A percentile compares a stretch with the other conserved stretches of the same genome.
phyloP scores from a whole-genome alignment of 2,888 invertebrate species.

The Polietes domitor region DNA sequence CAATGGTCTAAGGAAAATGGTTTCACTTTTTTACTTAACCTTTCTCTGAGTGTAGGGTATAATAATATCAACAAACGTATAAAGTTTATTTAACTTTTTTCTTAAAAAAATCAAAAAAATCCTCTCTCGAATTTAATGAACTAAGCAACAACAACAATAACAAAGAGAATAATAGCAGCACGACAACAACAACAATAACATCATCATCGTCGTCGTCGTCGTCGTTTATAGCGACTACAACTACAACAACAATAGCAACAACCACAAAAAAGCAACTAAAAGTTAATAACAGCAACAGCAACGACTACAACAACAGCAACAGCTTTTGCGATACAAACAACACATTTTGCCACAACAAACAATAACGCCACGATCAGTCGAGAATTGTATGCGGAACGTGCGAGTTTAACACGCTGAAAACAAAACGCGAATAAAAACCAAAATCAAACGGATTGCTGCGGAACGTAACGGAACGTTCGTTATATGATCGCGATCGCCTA shows the following conservation, averaged over 20 bases:
- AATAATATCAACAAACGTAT: neutral
- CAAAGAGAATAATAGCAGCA: neutral
- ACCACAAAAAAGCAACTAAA: conserved; percentile 37
- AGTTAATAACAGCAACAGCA: conserved; percentile 39
- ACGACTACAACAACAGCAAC: conserved; percentile 58
- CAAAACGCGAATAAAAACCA: conserved; percentile 29
- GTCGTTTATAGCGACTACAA: conserved; percentile 4
- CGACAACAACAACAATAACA: conserved; percentile 15
- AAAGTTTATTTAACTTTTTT: conserved; percentile 44
- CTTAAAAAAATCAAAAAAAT: conserved; percentile 21
- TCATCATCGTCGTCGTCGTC: conserved; percentile 10
- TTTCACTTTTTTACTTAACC: neutral
- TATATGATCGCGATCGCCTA: conserved; percentile 29
- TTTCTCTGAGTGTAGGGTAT: neutral
- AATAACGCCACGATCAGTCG: conserved; percentile 68
- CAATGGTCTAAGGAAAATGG: too few relatives aligned
- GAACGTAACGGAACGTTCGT: conserved; percentile 19
- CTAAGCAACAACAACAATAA: neutral
- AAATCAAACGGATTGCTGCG: conserved; percentile 5
- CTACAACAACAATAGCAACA: conserved; percentile 49
- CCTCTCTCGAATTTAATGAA: neutral
- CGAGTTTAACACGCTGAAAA: conserved; percentile 47
- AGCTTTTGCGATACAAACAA: conserved; percentile 67
- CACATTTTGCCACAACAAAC: conserved; percentile 66
- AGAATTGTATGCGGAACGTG: conserved; percentile 69